Base-by-base conservation (phyloP, 2,888 invertebrate species). In the Piscicola geometra region DNA sequence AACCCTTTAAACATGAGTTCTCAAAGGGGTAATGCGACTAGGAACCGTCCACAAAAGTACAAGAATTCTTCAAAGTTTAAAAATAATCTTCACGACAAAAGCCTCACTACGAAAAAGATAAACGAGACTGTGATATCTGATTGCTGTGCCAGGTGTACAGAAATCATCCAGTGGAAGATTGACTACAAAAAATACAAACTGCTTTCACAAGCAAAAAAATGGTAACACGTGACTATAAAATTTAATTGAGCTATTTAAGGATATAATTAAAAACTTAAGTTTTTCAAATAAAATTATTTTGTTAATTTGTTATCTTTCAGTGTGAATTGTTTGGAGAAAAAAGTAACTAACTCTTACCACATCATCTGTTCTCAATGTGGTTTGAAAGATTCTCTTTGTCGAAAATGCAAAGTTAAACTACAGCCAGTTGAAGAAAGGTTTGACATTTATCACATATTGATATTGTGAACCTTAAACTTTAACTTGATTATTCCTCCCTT, bases 31-130 rank as follows among this genome's bases (percentile, higher is more conserved):
- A 56, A 56, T 56, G 60, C n/a, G 21, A 18, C 5, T 56, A 56
- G 60, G n/a, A 56, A 25, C n/a, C n/a, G 60, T 18, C 60, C 60
- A 56, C 60, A 56, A 56, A 56, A 56, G 60, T 56, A 56, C n/a
- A 5, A 56, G n/a, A 56, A 15, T 56, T 18, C 60, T 56, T 56
- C n/a, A 21, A 56, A 56, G n/a, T 47, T 47, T 47, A 56, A 56
- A 56, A 56, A 56, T 3, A 56, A 56, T 56, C 5, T 56, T 56
- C n/a, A 56, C 25, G n/a, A 56, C 60, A 56, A 56, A 56, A 56
- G 60, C n/a, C 12, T 18, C n/a, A 56, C 3, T 18, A 56, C 60
- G 21, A 56, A 56, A 25, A 56, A 56, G 3, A 5, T 21, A n/a
- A 56, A 21, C 25, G 5, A 56, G n/a, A 15, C n/a, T 9, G 60